Evolutionary conservation across 2,888 invertebrate genomes (phyloP).

Genomic region (Pseudococcus longispinus): DNA sequence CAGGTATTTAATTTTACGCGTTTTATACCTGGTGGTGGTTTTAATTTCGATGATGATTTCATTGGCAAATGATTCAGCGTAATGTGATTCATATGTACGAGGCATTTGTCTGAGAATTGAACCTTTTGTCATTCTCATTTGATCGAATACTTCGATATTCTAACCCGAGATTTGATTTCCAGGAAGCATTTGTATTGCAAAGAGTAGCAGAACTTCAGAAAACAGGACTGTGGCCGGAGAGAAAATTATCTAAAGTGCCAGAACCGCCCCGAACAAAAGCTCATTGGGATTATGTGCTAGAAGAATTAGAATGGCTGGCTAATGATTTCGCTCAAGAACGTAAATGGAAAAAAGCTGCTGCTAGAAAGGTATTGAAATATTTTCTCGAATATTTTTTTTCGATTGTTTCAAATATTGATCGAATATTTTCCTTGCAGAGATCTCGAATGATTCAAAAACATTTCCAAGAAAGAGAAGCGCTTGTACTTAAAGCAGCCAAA

Average conservation of each 20-base stretch:
- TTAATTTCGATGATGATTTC: constrained; percentile 4
- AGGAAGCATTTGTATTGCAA: constrained; percentile 93
- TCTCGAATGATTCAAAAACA: constrained; percentile 90
- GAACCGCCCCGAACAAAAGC: constrained; percentile 89
- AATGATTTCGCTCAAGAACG: constrained; percentile 97
- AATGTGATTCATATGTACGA: constrained; percentile 48
- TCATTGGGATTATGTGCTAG: constrained; percentile 98
- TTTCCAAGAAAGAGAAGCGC: constrained; percentile 88
- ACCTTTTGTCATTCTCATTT: background rate
- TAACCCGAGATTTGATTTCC: constrained; percentile 58
- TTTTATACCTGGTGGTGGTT: background rate
- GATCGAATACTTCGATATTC: background rate
- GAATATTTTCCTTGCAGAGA: constrained; percentile 67
- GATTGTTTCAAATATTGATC: background rate
- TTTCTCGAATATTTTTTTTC: background rate
- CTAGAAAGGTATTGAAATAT: constrained; percentile 74
- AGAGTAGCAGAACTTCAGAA: constrained; percentile 90
- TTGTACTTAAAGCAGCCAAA: constrained; percentile 88
- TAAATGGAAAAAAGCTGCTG: constrained; percentile 96
- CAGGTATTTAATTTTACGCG: constrained; percentile 66
- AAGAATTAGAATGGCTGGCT: constrained; percentile 98
- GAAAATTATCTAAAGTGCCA: constrained; percentile 87
- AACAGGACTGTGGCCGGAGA: constrained; percentile 94
- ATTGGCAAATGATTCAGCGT: background rate
- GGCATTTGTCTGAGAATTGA: constrained; percentile 57